Percentiles rank a stretch among this genome's conserved stretches.
Conservation (phyloP, 2,888 invertebrate genomes). For the Yponomeuta sedellus region DNA sequence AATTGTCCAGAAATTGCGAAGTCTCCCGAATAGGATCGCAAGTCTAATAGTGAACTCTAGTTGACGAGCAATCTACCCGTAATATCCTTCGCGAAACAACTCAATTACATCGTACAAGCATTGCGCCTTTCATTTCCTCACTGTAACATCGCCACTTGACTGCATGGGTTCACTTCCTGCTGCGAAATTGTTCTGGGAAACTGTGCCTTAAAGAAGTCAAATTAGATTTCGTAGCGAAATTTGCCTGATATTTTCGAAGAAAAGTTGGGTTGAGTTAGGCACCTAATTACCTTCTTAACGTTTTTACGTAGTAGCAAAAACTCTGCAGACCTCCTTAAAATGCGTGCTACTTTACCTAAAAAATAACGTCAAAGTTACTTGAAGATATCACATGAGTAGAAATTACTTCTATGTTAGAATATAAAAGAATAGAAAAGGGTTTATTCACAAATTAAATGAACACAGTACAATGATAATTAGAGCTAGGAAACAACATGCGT, state of each 20-base stretch:
- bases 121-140: conserved; percentile 62
- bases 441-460: no score
- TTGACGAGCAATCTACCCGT: conserved; percentile 73
- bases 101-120: conserved; percentile 55
- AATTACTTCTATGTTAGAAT: no score
- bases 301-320: neutral
- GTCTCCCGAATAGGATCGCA: conserved; percentile 6
- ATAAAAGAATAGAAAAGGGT: no score
- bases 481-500: no score
- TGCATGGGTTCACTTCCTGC: conserved; percentile 7
- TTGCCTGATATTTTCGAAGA: no score
- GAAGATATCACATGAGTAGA: no score
- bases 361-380: no score
- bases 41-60: conserved; percentile 35
- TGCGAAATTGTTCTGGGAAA: conserved; percentile 1
- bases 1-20: neutral
- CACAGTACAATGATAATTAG: no score
- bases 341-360: neutral
- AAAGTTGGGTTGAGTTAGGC: no score
- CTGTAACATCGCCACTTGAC: conserved; percentile 29
- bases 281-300: neutral
- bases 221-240: neutral
- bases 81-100: conserved; percentile 68
- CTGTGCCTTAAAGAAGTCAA: neutral
- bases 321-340: neutral